Evolutionary conservation across 2,113 vertebrate species (phyloP).

Genomic region (Prolemur simus): DNA sequence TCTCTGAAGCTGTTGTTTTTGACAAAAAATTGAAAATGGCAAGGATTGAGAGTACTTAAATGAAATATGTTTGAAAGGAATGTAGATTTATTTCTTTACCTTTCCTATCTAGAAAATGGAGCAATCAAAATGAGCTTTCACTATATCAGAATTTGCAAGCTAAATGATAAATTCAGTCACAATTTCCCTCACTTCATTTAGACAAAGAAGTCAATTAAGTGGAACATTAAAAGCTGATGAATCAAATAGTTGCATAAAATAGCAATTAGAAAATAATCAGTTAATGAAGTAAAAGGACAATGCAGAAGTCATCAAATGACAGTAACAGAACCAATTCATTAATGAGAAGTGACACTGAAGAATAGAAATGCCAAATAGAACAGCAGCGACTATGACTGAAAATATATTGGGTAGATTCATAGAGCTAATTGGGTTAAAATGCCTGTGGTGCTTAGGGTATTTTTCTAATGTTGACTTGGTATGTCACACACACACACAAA

Average conservation of each 20-base stretch:
- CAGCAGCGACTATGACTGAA: conserved; percentile 17
- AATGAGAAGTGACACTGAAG: conserved; percentile 70
- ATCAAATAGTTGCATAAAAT: conserved; percentile 65
- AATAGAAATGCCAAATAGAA: conserved; percentile 45
- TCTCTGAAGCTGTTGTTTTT: neutral
- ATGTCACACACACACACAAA: neutral
- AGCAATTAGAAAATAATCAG: conserved; percentile 72
- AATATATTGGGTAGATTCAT: conserved; percentile 3
- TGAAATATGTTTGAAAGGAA: neutral
- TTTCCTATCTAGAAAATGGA: conserved; percentile 1
- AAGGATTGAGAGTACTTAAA: neutral
- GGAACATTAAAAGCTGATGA: conserved; percentile 74
- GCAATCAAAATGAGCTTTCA: neutral
- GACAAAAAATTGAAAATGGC: neutral
- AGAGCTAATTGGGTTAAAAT: conserved; percentile 52
- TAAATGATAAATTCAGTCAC: conserved; percentile 29
- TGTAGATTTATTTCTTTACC: neutral
- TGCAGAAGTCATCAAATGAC: conserved; percentile 54
- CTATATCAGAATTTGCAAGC: neutral
- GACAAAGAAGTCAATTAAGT: conserved; percentile 65
- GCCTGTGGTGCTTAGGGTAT: neutral
- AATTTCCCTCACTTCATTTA: conserved; percentile 48
- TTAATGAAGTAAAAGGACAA: conserved; percentile 72
- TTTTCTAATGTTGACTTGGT: conserved; percentile 15
- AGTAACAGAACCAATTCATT: neutral